Evolutionary conservation across 1,140 invertebrate species (phyloP), one percentile per base, ranked within the genome.

Genomic region (Leptinotarsa lineolata): DNA sequence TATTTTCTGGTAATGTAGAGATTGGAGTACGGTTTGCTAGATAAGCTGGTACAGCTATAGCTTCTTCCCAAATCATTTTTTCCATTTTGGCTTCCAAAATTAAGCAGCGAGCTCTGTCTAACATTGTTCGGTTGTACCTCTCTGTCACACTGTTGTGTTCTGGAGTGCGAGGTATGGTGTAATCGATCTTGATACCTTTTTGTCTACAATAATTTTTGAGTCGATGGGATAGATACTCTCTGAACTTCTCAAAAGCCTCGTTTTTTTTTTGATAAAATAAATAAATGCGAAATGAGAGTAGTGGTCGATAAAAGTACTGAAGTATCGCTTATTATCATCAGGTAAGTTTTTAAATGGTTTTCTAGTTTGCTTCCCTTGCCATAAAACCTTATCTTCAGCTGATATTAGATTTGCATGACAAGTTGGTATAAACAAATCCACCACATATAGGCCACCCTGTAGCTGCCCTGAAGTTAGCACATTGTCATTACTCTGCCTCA

Each of bases 21-120:
- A 60, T 66, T 6, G 67, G 60, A 13, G n/a, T 44, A 44, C 64
- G 72, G 44, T 74, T 74, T 58, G 22, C 16, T 16, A 74, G 20
- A 59, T 65, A 71, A 3, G 48, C 44, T 4, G 70, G 4, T 13
- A 22, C 20, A 66, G 20, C 3, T 3, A 16, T 16, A 2, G 46
- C 13, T 48, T 48, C 46, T 13, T n/a, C 46, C 46, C 46, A 48
- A 13, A 16, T 11, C 12, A 13, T n/a, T n/a, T 11, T 48, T 11
- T 48, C 13, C 16, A 48, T 3, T 15, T 48, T 16, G 46, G 3
- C 3, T 48, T 48, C 13, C 4, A n/a, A 13, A 15, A 48, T 15
- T n/a, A 16, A 15, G 3, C 13, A 15, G 12, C 46, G 2, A 48
- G 13, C 12, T 48, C 1, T 48, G 12, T 48, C 46, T 48, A 48